These are phyloP conservation scores for Rosalia funebris DNA, from an alignment of 2,888 invertebrate genomes.

Conservation along the genomic window DNA sequence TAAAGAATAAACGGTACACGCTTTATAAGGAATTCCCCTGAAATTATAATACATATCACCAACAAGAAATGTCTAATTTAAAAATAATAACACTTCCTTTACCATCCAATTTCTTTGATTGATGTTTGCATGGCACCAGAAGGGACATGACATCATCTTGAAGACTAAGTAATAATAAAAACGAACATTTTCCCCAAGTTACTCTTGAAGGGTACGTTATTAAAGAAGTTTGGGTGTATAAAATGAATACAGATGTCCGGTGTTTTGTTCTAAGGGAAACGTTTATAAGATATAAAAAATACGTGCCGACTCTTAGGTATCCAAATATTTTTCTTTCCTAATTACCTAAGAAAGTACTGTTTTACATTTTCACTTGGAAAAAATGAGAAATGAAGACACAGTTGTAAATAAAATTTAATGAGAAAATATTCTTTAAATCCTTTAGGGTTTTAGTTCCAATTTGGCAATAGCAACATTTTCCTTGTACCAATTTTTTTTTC, in stretches of 20 bases:
- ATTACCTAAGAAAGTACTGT: background rate
- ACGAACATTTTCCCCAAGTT: background rate
- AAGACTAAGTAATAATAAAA: background rate
- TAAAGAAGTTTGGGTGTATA: background rate
- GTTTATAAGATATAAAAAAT: background rate
- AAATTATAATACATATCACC: too few species aligned
- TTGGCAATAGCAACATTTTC: too few species aligned
- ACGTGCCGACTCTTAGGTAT: background rate
- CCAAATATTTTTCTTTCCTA: background rate
- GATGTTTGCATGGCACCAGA: background rate
- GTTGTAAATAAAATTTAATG: too few species aligned
- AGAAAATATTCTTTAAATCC: too few species aligned
- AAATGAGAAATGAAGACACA: too few species aligned
- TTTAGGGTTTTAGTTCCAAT: too few species aligned
- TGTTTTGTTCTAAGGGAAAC: background rate
- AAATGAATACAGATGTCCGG: background rate
- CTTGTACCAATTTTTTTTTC: too few species aligned
- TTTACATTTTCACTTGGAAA: too few species aligned
- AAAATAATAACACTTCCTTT: background rate
- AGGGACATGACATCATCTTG: background rate
- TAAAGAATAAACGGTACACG: too few species aligned
- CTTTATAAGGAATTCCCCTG: too few species aligned
- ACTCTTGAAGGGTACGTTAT: background rate
- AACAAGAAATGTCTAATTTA: too few species aligned
- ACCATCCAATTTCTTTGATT: background rate